Percentiles rank a stretch among this genome's conserved stretches.
Evolutionary conservation across 2,888 invertebrate genomes (phyloP).

Genomic region (Zygaena filipendulae): DNA sequence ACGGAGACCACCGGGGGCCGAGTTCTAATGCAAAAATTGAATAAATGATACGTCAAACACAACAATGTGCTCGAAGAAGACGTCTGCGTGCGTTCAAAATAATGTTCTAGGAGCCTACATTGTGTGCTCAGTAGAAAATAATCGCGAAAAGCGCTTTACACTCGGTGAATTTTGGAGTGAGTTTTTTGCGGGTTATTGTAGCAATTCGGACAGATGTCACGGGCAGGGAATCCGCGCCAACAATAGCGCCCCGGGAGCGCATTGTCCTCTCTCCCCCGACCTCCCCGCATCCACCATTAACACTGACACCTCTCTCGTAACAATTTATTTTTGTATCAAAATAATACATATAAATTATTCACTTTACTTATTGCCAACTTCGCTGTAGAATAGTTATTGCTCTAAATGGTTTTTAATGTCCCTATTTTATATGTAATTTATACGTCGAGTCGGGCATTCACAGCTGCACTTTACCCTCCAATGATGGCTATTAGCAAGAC

Average conservation of each 20-base stretch:
- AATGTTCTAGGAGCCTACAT: slow-evolving; percentile 27
- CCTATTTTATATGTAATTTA: slow-evolving; percentile 60
- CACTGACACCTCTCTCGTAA: slow-evolving; percentile 60
- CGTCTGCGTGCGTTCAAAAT: slow-evolving; percentile 28
- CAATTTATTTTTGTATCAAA: slow-evolving; percentile 55
- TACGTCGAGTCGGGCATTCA: slow-evolving; percentile 35
- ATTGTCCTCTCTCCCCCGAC: slow-evolving; percentile 46
- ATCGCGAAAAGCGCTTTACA: slow-evolving; percentile 43
- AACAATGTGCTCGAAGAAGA: slow-evolving; percentile 55
- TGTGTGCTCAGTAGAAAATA: slow-evolving; percentile 47
- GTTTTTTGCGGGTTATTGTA: slow-evolving; percentile 65
- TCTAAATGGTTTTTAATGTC: slow-evolving; percentile 66
- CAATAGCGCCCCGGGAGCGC: slow-evolving; percentile 62
- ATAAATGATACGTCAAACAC: slow-evolving; percentile 53
- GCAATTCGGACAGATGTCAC: slow-evolving; percentile 66
- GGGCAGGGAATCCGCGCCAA: slow-evolving; percentile 50
- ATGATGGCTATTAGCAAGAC: slow-evolving; percentile 53
- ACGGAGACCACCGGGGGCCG: slow-evolving; percentile 40
- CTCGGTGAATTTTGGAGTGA: slow-evolving; percentile 50
- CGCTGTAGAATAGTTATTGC: slow-evolving; percentile 52
- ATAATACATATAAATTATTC: slow-evolving; percentile 56
- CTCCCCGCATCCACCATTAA: slow-evolving; percentile 52
- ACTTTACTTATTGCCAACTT: slow-evolving; percentile 52
- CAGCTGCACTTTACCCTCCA: slow-evolving; percentile 56
- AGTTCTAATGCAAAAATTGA: slow-evolving; percentile 32